phyloP scores from a whole-genome alignment of 2,113 vertebrate genomes.

The Penelope pileata region DNA sequence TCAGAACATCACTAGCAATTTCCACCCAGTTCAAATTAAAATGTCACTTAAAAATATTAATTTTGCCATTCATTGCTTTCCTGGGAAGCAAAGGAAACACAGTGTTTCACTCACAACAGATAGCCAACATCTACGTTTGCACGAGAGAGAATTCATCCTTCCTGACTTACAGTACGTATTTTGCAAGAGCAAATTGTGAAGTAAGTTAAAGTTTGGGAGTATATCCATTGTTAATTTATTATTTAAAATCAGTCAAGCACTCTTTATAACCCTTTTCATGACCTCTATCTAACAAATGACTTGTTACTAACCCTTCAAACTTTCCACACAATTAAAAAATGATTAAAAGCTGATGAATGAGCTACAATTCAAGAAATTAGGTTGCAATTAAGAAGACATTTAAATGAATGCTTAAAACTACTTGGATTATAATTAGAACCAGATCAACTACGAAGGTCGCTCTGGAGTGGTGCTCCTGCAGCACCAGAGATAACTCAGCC shows the following conservation, averaged over 20 bases:
- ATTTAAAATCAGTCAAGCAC: conserved; percentile 65
- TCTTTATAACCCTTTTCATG: conserved; percentile 64
- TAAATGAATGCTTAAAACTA: conserved; percentile 67
- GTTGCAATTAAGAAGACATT: conserved; percentile 69
- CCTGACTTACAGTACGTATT: neutral
- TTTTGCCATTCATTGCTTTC: neutral
- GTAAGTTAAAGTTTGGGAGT: neutral
- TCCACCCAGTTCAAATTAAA: conserved; percentile 11
- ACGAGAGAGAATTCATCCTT: neutral
- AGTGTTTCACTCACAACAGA: neutral
- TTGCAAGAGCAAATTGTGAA: neutral
- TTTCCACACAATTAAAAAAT: conserved; percentile 75
- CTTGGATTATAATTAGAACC: conserved; percentile 72
- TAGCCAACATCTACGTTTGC: neutral
- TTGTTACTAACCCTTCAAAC: conserved; percentile 73
- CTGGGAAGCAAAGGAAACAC: neutral
- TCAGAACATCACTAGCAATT: neutral
- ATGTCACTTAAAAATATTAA: neutral
- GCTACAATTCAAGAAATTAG: conserved; percentile 71
- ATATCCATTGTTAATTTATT: conserved; percentile 50
- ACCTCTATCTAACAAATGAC: conserved; percentile 72
- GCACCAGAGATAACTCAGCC: conserved; percentile 43
- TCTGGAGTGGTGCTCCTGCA: neutral
- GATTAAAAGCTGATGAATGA: conserved; percentile 70
- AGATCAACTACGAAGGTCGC: conserved; percentile 47